Percentiles rank a stretch among this genome's conserved stretches.
These are phyloP conservation scores for Macropis europaea DNA, from an alignment of 2,888 invertebrate species.

Conservation along the genomic window DNA sequence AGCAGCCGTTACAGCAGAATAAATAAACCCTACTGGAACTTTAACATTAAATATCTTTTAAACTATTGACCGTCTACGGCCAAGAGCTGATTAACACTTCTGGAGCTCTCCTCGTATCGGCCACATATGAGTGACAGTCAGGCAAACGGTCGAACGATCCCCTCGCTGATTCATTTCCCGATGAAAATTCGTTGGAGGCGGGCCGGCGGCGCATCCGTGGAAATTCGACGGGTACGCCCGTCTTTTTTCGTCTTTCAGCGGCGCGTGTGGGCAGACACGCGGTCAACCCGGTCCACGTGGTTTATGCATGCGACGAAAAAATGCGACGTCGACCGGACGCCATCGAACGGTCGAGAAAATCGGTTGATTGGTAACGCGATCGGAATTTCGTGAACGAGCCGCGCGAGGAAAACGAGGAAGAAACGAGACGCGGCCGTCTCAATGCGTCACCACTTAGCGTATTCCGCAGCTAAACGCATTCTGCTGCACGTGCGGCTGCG, in stretches of 20 bases:
- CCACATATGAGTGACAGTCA: too few relatives aligned
- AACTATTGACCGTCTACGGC: too few relatives aligned
- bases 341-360: background rate
- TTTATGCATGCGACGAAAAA: constrained; percentile 22
- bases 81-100: too few relatives aligned
- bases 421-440: background rate
- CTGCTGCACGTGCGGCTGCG: too few relatives aligned
- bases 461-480: too few relatives aligned
- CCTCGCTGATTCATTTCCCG: too few relatives aligned
- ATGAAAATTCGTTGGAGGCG: constrained; percentile 29
- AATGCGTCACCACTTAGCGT: too few relatives aligned
- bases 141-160: too few relatives aligned
- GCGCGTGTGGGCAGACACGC: constrained; percentile 56
- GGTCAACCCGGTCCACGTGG: constrained; percentile 28
- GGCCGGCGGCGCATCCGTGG: constrained; percentile 16
- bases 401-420: background rate
- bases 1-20: too few relatives aligned
- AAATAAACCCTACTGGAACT: too few relatives aligned
- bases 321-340: background rate
- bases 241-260: constrained; percentile 53
- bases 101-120: too few relatives aligned
- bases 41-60: too few relatives aligned
- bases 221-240: constrained; percentile 50
- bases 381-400: background rate
- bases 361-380: background rate